A percentile compares a stretch with the other conserved stretches of the same genome.
These are phyloP conservation scores for Sibirionetta formosa DNA, from an alignment of 2,797 vertebrate species.

Conservation along the genomic window DNA sequence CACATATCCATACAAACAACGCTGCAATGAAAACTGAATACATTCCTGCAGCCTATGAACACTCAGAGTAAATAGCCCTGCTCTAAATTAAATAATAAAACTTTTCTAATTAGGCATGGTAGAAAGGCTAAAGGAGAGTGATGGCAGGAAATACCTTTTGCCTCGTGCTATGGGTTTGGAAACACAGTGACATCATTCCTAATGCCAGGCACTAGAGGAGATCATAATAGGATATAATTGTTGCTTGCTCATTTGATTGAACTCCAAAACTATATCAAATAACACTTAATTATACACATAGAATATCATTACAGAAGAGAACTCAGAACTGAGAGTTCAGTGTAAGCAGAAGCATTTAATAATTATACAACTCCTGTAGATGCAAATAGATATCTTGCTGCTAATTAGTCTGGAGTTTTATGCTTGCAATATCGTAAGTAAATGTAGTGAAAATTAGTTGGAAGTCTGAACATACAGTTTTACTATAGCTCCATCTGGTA, in stretches of 20 bases:
- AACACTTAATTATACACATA: constrained; percentile 83
- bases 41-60: constrained; percentile 71
- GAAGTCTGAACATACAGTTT: constrained; percentile 81
- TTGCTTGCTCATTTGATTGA: constrained; percentile 84
- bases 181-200: constrained; percentile 71
- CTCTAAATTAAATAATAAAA: constrained; percentile 81
- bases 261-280: constrained; percentile 85
- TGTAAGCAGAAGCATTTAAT: constrained; percentile 81
- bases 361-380: constrained; percentile 78
- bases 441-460: constrained; percentile 82
- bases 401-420: constrained; percentile 85
- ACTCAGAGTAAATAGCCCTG: constrained; percentile 71
- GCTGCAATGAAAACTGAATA: constrained; percentile 73
- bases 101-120: constrained; percentile 79
- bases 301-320: constrained; percentile 77
- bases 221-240: constrained; percentile 82
- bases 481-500: constrained; percentile 84
- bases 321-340: constrained; percentile 73
- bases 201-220: constrained; percentile 73
- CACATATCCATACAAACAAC: constrained; percentile 75
- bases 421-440: constrained; percentile 78
- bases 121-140: constrained; percentile 76
- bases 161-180: constrained; percentile 71
- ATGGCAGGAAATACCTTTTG: constrained; percentile 82
- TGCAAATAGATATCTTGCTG: constrained; percentile 80